Evolutionary conservation across 2,113 vertebrate species (phyloP).

Genomic region (Tupaia chinensis): DNA sequence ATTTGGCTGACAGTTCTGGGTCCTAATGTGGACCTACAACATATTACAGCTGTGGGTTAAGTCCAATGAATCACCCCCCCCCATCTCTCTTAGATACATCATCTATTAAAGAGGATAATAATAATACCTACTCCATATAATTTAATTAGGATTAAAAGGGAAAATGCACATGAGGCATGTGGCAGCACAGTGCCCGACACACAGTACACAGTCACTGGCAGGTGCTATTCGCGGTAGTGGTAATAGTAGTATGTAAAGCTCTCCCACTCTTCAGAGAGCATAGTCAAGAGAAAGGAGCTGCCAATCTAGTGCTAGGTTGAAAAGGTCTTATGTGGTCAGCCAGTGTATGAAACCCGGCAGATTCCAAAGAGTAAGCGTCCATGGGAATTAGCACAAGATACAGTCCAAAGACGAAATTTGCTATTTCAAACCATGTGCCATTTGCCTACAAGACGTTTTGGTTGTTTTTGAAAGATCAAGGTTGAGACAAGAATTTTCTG

Average conservation of each 20-base stretch:
- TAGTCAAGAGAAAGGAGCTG: background rate
- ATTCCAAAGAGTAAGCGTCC: background rate
- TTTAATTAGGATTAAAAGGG: background rate
- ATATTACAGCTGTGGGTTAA: background rate
- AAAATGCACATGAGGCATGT: background rate
- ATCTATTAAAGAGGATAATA: conserved; percentile 4
- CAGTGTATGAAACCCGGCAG: background rate
- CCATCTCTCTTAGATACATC: background rate
- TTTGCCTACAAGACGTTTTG: conserved; percentile 8
- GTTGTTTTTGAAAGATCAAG: background rate
- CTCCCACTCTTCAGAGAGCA: background rate
- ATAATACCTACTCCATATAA: background rate
- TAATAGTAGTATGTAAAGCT: background rate
- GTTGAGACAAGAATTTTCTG: background rate
- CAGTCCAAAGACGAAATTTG: background rate
- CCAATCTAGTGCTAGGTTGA: background rate
- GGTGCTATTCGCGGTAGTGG: background rate
- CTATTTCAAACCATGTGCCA: background rate
- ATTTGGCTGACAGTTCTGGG: background rate
- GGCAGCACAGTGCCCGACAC: background rate
- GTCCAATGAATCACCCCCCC: background rate
- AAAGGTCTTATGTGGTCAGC: background rate
- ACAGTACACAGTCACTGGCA: background rate
- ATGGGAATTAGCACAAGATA: background rate
- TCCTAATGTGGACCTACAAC: background rate